A percentile compares a stretch with the other conserved stretches of the same genome.
phyloP scores from a whole-genome alignment of 2,113 vertebrate genomes.

The Calidris pygmaea region DNA sequence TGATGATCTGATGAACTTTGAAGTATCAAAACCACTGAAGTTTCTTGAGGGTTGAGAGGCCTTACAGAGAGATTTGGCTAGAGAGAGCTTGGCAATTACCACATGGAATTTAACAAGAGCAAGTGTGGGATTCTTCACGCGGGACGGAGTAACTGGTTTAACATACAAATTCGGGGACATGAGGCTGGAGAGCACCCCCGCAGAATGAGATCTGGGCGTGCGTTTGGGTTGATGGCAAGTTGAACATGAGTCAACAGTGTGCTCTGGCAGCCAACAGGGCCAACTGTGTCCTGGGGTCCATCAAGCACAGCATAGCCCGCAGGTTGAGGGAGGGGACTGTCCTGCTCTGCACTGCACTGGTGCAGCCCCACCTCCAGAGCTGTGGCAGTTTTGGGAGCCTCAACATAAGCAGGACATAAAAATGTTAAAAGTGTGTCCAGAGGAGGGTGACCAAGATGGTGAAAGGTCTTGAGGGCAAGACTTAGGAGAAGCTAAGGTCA shows the following conservation, averaged over 20 bases:
- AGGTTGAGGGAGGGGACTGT: fast-evolving
- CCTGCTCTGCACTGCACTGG: not conserved
- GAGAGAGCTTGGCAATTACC: not conserved
- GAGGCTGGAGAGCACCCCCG: fast-evolving
- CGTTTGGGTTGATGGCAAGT: not conserved
- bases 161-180: fast-evolving
- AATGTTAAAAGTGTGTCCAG: not conserved
- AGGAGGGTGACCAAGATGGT: not conserved
- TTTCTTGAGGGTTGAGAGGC: fast-evolving
- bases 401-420: not conserved
- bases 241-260: not conserved
- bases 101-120: not conserved
- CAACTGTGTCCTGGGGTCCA: not conserved
- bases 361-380: fast-evolving
- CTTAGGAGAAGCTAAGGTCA: not conserved
- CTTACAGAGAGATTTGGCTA: not conserved
- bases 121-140: not conserved
- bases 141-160: fast-evolving
- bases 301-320: not conserved
- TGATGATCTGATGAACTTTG: not conserved
- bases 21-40: fast-evolving
- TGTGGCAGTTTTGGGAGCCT: not conserved
- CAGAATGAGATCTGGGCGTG: not conserved
- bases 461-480: not conserved
- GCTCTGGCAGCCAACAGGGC: not conserved